phyloP scores from a whole-genome alignment of 2,797 vertebrate species.

The Phataginus tricuspis region DNA sequence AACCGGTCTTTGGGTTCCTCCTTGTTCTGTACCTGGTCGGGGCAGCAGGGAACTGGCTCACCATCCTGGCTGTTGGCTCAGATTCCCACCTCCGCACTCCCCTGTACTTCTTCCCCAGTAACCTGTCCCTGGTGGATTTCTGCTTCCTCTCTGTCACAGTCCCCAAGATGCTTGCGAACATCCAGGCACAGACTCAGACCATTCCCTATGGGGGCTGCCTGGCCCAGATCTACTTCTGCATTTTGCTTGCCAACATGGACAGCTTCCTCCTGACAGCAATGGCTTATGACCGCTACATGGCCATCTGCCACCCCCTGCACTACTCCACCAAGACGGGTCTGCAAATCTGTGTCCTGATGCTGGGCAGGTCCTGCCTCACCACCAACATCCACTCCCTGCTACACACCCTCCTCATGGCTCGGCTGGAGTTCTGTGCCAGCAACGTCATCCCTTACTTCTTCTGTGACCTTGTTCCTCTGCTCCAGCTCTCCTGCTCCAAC shows the following conservation, averaged over 20 bases:
- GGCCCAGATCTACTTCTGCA: conserved; percentile 70
- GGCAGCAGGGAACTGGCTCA: conserved; percentile 59
- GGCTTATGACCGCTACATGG: conserved; percentile 65
- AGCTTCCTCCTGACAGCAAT: conserved; percentile 63
- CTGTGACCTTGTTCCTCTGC: conserved; percentile 65
- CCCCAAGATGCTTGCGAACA: conserved; percentile 68
- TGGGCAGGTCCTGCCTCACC: conserved; percentile 50
- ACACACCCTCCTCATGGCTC: conserved; percentile 61
- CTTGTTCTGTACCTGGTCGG: conserved; percentile 50
- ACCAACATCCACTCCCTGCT: conserved; percentile 61
- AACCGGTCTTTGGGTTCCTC: conserved; percentile 48
- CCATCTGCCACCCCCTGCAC: conserved; percentile 51
- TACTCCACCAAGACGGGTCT: conserved; percentile 44
- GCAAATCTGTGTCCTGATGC: neutral
- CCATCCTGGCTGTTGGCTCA: conserved; percentile 31
- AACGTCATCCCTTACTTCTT: conserved; percentile 69
- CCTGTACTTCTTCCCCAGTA: conserved; percentile 70
- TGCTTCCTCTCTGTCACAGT: conserved; percentile 67
- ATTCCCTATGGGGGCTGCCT: conserved; percentile 52
- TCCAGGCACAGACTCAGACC: neutral
- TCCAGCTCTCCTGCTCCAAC: conserved; percentile 70
- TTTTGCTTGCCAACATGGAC: conserved; percentile 69
- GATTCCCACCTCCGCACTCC: neutral
- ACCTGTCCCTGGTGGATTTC: conserved; percentile 70
- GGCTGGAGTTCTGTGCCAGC: conserved; percentile 60